Percentiles rank a stretch among this genome's conserved stretches.
phyloP scores from a whole-genome alignment of 2,797 vertebrate species.

The Gambusia yucatana region DNA sequence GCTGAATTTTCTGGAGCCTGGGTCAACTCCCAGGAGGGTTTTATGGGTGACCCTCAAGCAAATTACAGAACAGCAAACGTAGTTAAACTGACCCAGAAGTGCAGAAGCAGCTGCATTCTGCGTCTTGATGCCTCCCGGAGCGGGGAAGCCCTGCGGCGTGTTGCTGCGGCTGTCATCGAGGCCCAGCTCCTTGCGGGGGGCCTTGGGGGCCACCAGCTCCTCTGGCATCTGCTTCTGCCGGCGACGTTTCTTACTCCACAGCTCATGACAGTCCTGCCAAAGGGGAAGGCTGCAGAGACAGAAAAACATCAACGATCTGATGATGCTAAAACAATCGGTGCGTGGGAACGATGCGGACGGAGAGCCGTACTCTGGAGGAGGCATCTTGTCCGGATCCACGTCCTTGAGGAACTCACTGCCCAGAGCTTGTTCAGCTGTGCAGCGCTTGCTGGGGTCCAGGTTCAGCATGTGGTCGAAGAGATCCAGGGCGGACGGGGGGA shows the following conservation, averaged over 20 bases:
- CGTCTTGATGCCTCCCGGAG: conserved; percentile 86
- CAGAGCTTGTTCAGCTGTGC: conserved; percentile 94
- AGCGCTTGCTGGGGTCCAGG: conserved; percentile 96
- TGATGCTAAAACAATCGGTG: background rate
- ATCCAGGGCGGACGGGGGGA: conserved; percentile 92
- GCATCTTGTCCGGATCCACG: conserved; percentile 97
- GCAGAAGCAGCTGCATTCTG: conserved; percentile 81
- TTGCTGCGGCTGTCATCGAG: conserved; percentile 95
- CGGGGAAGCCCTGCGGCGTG: conserved; percentile 92
- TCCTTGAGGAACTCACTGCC: conserved; percentile 95
- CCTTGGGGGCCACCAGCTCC: conserved; percentile 88
- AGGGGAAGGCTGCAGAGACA: conserved; percentile 87
- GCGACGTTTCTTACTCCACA: conserved; percentile 98
- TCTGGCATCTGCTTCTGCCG: conserved; percentile 97
- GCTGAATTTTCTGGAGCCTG: background rate
- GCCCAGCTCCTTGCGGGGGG: conserved; percentile 93
- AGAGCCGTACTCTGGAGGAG: conserved; percentile 93
- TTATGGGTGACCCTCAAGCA: background rate
- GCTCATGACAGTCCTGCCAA: conserved; percentile 98
- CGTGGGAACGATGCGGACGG: background rate
- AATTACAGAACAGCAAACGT: background rate
- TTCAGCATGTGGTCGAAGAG: conserved; percentile 98
- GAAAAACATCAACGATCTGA: background rate
- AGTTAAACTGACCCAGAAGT: conserved; percentile 84
- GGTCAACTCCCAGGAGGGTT: background rate